Conservation (phyloP, 1,140 invertebrate species). For the Tetragnatha versicolor region DNA sequence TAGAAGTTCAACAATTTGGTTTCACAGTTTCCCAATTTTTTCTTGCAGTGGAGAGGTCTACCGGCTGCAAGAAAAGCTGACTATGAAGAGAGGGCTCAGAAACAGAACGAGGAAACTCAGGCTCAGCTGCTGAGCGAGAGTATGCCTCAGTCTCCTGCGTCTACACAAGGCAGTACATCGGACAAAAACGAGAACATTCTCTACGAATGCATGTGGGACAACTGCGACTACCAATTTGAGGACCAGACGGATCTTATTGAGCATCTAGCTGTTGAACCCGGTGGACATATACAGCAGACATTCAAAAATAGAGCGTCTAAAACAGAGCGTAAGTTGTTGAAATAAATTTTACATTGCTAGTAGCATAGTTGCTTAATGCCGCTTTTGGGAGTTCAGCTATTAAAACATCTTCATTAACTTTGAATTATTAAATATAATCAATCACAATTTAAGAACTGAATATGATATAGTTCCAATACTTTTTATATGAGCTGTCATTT, state of each 20-base stretch:
- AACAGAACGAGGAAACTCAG: conserved; percentile 80
- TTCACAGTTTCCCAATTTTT: conserved; percentile 5
- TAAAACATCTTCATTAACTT: too few relatives aligned
- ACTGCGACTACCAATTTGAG: conserved; percentile 92
- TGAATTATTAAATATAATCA: too few relatives aligned
- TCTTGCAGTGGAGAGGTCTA: conserved; percentile 85
- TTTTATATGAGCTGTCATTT: too few relatives aligned
- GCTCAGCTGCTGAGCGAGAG: conserved; percentile 61
- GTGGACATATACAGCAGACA: conserved; percentile 67
- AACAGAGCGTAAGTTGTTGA: conserved; percentile 7
- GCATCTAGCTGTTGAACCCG: conserved; percentile 80
- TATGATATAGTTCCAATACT: too few relatives aligned
- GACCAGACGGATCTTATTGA: conserved; percentile 87
- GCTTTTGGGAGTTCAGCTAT: too few relatives aligned
- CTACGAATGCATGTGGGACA: conserved; percentile 88
- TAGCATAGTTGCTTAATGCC: too few relatives aligned
- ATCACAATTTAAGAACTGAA: too few relatives aligned
- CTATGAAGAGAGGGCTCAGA: conserved; percentile 90
- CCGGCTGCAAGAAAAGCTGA: conserved; percentile 84
- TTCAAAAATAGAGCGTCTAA: conserved; percentile 46
- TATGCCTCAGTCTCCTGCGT: conserved; percentile 55
- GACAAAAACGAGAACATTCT: conserved; percentile 67
- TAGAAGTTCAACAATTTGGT: too few relatives aligned
- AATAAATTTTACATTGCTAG: background rate
- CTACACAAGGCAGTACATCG: conserved; percentile 43